Evolutionary conservation across 2,797 vertebrate species (phyloP).

Genomic region (Helarctos malayanus): DNA sequence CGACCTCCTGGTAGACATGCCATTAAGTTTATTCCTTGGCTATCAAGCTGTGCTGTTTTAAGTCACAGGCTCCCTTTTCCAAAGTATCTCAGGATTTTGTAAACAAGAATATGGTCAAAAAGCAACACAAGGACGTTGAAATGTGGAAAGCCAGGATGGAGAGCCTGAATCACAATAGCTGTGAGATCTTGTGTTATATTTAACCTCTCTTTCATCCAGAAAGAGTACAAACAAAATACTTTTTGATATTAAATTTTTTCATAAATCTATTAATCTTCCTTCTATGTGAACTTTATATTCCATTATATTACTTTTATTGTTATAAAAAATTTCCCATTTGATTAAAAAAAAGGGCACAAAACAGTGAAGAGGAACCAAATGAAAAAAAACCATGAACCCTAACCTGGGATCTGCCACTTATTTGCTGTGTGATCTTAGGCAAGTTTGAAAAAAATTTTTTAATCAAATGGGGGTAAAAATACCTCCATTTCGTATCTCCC

Average conservation of each 20-base stretch:
- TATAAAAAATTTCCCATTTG: conserved; percentile 36
- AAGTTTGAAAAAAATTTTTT: not conserved
- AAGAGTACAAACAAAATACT: conserved; percentile 38
- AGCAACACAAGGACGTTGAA: not conserved
- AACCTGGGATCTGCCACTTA: conserved; percentile 28
- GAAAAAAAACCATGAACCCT: conserved; percentile 49
- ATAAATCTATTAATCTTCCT: conserved; percentile 27
- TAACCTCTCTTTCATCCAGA: not conserved
- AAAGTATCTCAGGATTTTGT: conserved; percentile 9
- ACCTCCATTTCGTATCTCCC: conserved; percentile 33
- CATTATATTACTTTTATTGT: conserved; percentile 49
- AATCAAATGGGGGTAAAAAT: conserved; percentile 22
- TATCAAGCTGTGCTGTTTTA: not conserved
- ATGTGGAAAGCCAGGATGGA: conserved; percentile 32
- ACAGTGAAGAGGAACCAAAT: conserved; percentile 41
- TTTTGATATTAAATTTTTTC: conserved; percentile 7
- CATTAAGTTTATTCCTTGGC: not conserved
- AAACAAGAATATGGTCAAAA: conserved; percentile 55
- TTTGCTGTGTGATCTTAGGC: not conserved
- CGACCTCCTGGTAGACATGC: not conserved
- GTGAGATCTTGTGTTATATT: not conserved
- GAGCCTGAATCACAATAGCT: not conserved
- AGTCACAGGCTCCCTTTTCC: not conserved
- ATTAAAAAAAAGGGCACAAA: not conserved
- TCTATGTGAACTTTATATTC: conserved; percentile 59